A percentile compares a stretch with the other conserved stretches of the same genome.
phyloP scores from a whole-genome alignment of 2,113 vertebrate genomes.

The Amphiprion percula region DNA sequence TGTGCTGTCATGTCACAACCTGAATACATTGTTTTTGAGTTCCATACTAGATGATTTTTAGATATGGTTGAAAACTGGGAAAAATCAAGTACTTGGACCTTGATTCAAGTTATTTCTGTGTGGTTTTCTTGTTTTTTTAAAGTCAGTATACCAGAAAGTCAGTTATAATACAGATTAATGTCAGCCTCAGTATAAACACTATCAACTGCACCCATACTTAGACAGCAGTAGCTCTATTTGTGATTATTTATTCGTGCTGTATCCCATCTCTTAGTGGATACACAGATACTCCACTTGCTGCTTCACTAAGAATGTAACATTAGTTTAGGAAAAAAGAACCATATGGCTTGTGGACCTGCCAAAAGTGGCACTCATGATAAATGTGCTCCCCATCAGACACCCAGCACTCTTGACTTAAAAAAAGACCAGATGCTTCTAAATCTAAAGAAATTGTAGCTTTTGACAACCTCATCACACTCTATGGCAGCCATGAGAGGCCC shows the following conservation, averaged over 20 bases:
- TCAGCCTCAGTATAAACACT: background rate
- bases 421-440: slow-evolving; percentile 46
- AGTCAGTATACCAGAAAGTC: too few species aligned
- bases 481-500: slow-evolving; percentile 36
- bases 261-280: background rate
- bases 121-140: too few species aligned
- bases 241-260: slow-evolving; percentile 6
- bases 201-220: background rate
- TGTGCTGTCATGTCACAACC: too few species aligned
- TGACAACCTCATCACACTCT: slow-evolving; percentile 24
- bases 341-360: slow-evolving; percentile 47
- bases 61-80: too few species aligned
- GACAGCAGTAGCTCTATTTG: background rate
- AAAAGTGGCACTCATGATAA: slow-evolving; percentile 58
- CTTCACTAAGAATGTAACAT: slow-evolving; percentile 41
- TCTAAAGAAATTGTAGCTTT: slow-evolving; percentile 20
- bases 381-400: slow-evolving; percentile 46
- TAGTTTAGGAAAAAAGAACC: slow-evolving; percentile 39
- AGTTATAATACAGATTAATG: background rate
- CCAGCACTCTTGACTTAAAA: slow-evolving; percentile 1
- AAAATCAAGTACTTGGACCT: too few species aligned
- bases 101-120: too few species aligned
- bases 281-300: slow-evolving; percentile 13
- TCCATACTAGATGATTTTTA: too few species aligned
- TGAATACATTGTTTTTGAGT: too few species aligned